Percentiles rank a stretch among this genome's conserved stretches.
These are phyloP conservation scores for Agriopis leucophaearia DNA, from an alignment of 2,888 invertebrate species.

Conservation along the genomic window DNA sequence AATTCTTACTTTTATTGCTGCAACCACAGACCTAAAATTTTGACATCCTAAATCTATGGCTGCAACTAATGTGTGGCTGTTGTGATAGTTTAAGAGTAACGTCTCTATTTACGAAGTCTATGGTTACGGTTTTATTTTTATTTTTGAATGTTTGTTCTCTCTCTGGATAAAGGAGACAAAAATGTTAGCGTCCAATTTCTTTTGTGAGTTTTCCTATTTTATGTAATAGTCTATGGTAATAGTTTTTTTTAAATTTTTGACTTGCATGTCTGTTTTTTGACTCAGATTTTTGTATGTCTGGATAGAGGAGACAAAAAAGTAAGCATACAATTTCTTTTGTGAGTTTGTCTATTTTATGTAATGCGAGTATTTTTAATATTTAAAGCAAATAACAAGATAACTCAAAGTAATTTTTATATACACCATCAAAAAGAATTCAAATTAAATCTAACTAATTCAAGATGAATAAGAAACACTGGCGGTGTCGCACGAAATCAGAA, in stretches of 20 bases:
- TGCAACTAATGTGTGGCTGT: conserved; percentile 14
- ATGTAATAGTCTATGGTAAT: too few species aligned
- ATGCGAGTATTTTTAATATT: neutral
- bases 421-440: neutral
- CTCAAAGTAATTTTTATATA: neutral
- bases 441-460: conserved; percentile 25
- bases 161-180: too few species aligned
- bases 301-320: neutral
- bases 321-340: neutral
- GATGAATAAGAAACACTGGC: conserved; percentile 31
- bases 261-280: neutral
- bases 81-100: neutral
- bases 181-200: too few species aligned
- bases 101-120: conserved; percentile 1
- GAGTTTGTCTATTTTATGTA: neutral
- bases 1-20: conserved; percentile 25
- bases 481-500: conserved; percentile 38
- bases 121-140: neutral
- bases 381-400: neutral
- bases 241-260: neutral
- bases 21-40: too few species aligned
- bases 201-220: too few species aligned
- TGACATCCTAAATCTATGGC: too few species aligned
- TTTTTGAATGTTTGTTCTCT: neutral
- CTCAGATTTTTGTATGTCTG: too few species aligned